Percentiles rank a stretch among this genome's conserved stretches.
These are phyloP conservation scores for Leistus spinibarbis DNA, from an alignment of 2,888 invertebrate genomes.

Conservation along the genomic window DNA sequence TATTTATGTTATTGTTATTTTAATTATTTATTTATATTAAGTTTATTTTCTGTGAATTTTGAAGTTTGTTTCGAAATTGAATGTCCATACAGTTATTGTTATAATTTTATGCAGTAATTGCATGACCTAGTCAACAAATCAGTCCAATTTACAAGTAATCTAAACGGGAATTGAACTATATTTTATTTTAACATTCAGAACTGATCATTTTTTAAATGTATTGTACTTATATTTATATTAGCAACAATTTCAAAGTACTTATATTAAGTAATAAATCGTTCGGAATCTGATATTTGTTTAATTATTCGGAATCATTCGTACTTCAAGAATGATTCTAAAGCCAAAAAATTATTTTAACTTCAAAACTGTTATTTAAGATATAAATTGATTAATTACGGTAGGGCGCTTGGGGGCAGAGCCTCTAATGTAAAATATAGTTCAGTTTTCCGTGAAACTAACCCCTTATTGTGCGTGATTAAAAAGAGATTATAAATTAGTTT, in stretches of 20 bases:
- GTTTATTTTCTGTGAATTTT: slow-evolving; percentile 13
- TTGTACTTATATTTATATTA: neutral
- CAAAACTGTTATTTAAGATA: too few species aligned
- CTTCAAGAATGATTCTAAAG: too few species aligned
- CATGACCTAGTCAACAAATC: slow-evolving; percentile 32
- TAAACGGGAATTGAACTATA: neutral
- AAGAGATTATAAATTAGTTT: neutral
- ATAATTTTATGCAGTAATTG: slow-evolving; percentile 27
- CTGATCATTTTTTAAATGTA: neutral
- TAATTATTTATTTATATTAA: slow-evolving; percentile 20
- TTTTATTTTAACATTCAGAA: neutral
- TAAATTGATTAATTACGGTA: too few species aligned
- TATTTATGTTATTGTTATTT: slow-evolving; percentile 23
- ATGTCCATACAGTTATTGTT: slow-evolving; percentile 31
- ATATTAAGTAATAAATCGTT: too few species aligned
- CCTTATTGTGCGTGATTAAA: neutral
- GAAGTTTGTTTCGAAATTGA: neutral
- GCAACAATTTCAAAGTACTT: neutral
- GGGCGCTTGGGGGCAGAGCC: too few species aligned
- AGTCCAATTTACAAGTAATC: slow-evolving; percentile 18
- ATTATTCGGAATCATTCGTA: too few species aligned
- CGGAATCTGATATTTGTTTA: too few species aligned
- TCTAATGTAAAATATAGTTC: neutral
- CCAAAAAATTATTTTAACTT: too few species aligned
- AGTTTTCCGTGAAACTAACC: neutral